Evolutionary conservation across 2,113 vertebrate species (phyloP), one percentile per base, ranked within the genome.

Genomic region (Theristicus caerulescens): DNA sequence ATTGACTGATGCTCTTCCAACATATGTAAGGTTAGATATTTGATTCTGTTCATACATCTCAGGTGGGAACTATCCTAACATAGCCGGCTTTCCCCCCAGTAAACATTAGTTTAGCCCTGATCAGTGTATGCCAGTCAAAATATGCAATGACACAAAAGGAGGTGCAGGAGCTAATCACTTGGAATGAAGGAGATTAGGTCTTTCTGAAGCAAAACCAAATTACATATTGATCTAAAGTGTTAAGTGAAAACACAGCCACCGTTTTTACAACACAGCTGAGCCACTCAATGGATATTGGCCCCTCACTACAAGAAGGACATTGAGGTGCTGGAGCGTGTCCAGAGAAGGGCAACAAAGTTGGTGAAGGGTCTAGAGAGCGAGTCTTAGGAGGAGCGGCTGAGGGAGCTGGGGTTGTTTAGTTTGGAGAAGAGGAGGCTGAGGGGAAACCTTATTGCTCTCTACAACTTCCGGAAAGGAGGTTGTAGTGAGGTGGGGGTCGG

Each of bases 271-370:
- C 18, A 27, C 0, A 0, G 58, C 61, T 82, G 70, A 71, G n/a
- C 25, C 51, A 61, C 51, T 29, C 0, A 0, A 20, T 0, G 4
- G 44, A 51, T n/a, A 34, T 10, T 38, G 38, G 38, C 38, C 38
- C 38, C 38, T 38, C 38, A 38, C 38, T 38, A 38, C 38, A 38
- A 38, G 38, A 38, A 38, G 38, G 38, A 38, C 38, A 38, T 38
- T 38, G 38, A 38, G 38, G 38, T 38, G 38, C 38, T 38, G 38
- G 38, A 38, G 38, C 9, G 38, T 38, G 38, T 38, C 38, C 38
- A 38, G 38, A 38, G 38, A 38, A 38, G 38, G 38, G 38, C 38
- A 38, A 38, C 38, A 38, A 38, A 38, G 38, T 38, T 38, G 38
- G 38, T 38, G 38, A 38, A 38, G 38, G 38, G 38, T 38, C 38